Percentiles rank a stretch among this genome's conserved stretches.
Evolutionary conservation across 2,888 invertebrate genomes (phyloP).

Genomic region (Artemia sinica): DNA sequence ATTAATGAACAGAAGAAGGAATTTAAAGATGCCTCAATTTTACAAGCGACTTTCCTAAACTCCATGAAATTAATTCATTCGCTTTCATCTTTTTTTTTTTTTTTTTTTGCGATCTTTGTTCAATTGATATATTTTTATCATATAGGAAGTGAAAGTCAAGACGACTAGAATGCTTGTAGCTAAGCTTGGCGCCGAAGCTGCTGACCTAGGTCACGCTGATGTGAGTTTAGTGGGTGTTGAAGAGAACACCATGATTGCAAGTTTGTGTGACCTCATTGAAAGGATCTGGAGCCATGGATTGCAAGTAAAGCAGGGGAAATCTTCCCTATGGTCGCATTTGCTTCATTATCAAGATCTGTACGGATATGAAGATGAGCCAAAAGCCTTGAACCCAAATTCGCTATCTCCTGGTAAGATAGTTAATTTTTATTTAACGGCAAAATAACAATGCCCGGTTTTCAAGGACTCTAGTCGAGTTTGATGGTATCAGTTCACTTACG

Average conservation of each 20-base stretch:
- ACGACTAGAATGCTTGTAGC: slow-evolving; percentile 97
- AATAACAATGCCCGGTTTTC: no score
- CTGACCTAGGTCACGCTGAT: slow-evolving; percentile 76
- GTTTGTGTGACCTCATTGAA: slow-evolving; percentile 88
- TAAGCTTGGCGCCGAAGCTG: slow-evolving; percentile 94
- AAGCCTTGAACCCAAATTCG: slow-evolving; percentile 42
- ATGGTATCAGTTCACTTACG: no score
- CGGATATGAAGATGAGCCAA: slow-evolving; percentile 42
- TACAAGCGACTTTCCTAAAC: no score
- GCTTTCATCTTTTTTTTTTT: no score
- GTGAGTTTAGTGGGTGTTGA: slow-evolving; percentile 55
- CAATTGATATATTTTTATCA: slow-evolving; percentile 13
- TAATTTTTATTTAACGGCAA: background rate
- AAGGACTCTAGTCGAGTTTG: no score
- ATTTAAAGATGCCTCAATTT: no score
- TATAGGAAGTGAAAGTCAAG: slow-evolving; percentile 71
- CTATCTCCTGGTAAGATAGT: slow-evolving; percentile 42
- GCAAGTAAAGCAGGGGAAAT: slow-evolving; percentile 82
- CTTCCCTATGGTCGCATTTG: slow-evolving; percentile 89
- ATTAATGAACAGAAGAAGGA: no score
- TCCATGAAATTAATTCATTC: no score
- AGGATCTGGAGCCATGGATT: slow-evolving; percentile 94
- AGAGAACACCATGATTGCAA: slow-evolving; percentile 94
- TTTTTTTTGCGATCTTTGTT: slow-evolving; percentile 25
- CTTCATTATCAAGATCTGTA: slow-evolving; percentile 70